Evolutionary conservation across 2,113 vertebrate genomes (phyloP).

Genomic region (Anser brachyrhynchus): DNA sequence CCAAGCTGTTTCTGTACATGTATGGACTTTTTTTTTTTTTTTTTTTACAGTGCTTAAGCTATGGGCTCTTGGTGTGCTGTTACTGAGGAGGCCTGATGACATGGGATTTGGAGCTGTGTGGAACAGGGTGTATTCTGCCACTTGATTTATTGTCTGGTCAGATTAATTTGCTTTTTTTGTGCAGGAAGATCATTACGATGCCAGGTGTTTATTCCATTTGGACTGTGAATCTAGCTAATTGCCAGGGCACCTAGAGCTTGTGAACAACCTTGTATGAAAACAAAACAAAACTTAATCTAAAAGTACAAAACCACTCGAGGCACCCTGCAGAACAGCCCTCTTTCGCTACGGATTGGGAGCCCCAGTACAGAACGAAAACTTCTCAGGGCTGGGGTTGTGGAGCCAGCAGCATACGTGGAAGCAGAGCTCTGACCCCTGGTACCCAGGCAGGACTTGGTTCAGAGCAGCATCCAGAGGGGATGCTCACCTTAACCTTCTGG

Average conservation of each 20-base stretch:
- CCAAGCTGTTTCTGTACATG: neutral
- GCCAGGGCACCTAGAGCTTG: neutral
- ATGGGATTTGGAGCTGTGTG: neutral
- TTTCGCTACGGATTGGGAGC: neutral
- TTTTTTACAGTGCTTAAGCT: neutral
- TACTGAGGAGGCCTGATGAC: slow-evolving; percentile 18
- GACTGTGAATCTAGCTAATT: slow-evolving; percentile 20
- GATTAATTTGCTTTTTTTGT: slow-evolving; percentile 32
- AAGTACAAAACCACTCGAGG: neutral
- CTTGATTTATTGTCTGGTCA: slow-evolving; percentile 36
- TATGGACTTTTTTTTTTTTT: neutral
- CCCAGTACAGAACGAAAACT: neutral
- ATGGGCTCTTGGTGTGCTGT: neutral
- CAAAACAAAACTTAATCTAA: neutral
- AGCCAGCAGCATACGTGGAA: fast-evolving
- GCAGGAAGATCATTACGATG: neutral
- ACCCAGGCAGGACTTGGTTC: neutral
- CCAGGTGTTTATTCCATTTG: slow-evolving; percentile 38
- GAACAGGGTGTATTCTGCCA: slow-evolving; percentile 1
- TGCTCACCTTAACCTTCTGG: neutral
- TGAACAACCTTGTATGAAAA: neutral
- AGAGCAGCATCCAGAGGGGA: neutral
- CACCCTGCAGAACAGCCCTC: neutral
- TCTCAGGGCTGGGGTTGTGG: neutral
- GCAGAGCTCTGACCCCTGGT: neutral